These are phyloP conservation scores for Bovichtus variegatus DNA, from an alignment of 2,797 vertebrate genomes.

Conservation along the genomic window DNA sequence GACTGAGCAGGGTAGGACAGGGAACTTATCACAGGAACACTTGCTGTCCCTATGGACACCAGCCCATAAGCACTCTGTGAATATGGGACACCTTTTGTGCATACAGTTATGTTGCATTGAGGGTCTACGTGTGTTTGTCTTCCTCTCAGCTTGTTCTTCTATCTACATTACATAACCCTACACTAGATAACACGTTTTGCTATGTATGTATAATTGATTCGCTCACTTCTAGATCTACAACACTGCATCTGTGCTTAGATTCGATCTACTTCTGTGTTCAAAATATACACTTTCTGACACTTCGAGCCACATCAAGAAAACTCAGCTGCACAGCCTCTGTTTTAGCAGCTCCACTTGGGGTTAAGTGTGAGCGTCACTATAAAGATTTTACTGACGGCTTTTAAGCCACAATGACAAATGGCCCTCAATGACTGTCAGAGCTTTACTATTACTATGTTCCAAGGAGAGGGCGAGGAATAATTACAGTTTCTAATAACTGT, in stretches of 20 bases:
- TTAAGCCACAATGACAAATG: neutral
- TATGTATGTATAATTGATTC: neutral
- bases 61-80: slow-evolving; percentile 48
- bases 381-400: slow-evolving; percentile 24
- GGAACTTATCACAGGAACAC: slow-evolving; percentile 49
- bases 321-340: slow-evolving; percentile 9
- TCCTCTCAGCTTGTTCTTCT: slow-evolving; percentile 45
- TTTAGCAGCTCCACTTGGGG: neutral
- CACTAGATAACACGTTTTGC: slow-evolving; percentile 18
- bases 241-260: slow-evolving; percentile 5
- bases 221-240: neutral
- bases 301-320: neutral
- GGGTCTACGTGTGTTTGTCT: slow-evolving; percentile 20
- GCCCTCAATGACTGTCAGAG: neutral
- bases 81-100: slow-evolving; percentile 61
- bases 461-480: slow-evolving; percentile 1
- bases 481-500: neutral
- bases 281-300: neutral
- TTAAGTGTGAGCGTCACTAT: slow-evolving; percentile 17
- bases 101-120: slow-evolving; percentile 31
- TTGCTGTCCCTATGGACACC: slow-evolving; percentile 52
- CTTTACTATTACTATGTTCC: neutral
- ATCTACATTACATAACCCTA: slow-evolving; percentile 34
- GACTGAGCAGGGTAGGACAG: slow-evolving; percentile 41
- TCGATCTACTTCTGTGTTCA: neutral